Base-by-base conservation (phyloP, 1,140 invertebrate species). In the Drepana arcuata region DNA sequence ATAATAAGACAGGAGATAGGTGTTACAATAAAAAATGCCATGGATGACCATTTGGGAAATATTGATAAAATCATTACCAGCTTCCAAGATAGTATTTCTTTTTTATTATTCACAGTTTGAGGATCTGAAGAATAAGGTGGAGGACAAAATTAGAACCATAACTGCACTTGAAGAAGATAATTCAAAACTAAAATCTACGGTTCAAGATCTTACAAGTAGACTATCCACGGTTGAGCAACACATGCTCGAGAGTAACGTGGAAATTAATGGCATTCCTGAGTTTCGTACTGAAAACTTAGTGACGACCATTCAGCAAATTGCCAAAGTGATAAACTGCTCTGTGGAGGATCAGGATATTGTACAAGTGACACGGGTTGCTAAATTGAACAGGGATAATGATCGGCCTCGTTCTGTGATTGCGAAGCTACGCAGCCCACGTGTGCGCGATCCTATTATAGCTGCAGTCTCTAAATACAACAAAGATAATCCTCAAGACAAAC, bases 211-310 rank as follows among this genome's bases (percentile, higher is more conserved):
- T 7, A 34, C 36, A 14, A 31, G 23, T 7, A 21, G 48, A 26
- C 30, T 44, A 7, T 21, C 16, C 2, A 10, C 10, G 6, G 18
- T 46, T 2, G 43, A 52, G 14, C 35, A 42, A 21, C 21, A 39
- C 12, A 35, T 43, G 27, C 38, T 43, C 0, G 39, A 38, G 7
- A 11, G 10, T 1, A 53, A 53, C 12, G 2, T 53, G 0, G 50
- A 53, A 18, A 41, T 53, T 2, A 44, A 48, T 16, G 41, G 41
- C 0, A 27, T 53, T 4, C 45, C 49, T 4, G 49, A 53, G 24
- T 16, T 36, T 24, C 23, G 27, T 10, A 24, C 48, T 7, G 48
- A 50, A 26, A 50, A 38, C 18, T 12, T 50, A 36, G 24, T 29
- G 9, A 36, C 21, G n/a, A 43, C 33, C 1, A 14, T 52, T 24